Percentiles rank a stretch among this genome's conserved stretches.
phyloP scores from a whole-genome alignment of 64 coral and sea anemone genomes.

The Montipora efflorescens region DNA sequence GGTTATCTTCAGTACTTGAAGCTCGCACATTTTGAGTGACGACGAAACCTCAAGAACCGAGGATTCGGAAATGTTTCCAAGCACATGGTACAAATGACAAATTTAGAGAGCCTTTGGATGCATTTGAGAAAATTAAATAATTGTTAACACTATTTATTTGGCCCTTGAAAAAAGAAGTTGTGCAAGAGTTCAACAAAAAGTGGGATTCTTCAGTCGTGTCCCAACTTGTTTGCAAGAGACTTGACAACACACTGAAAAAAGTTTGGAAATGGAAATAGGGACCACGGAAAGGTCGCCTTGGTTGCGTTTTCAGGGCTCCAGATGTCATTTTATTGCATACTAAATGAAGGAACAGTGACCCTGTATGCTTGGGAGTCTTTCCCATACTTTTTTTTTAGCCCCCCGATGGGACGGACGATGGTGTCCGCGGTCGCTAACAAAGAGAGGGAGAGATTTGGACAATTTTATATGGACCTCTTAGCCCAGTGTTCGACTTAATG shows the following conservation, averaged over 20 bases:
- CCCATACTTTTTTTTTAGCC: too few species aligned
- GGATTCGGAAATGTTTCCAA: not conserved
- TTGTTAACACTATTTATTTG: not conserved
- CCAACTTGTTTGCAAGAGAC: not conserved
- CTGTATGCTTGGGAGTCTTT: too few species aligned
- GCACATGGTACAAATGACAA: not conserved
- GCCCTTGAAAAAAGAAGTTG: not conserved
- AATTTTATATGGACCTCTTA: too few species aligned
- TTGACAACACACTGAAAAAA: not conserved
- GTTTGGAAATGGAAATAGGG: not conserved
- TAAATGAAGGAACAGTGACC: too few species aligned
- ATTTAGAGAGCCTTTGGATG: not conserved
- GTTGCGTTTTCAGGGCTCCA: too few species aligned
- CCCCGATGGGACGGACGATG: too few species aligned
- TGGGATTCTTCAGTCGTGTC: not conserved
- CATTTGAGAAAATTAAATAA: too few species aligned
- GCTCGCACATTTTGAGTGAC: not conserved
- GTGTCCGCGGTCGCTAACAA: too few species aligned
- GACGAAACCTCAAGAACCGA: not conserved
- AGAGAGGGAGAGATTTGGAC: too few species aligned
- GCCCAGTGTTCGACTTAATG: too few species aligned
- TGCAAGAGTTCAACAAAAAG: not conserved
- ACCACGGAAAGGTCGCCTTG: too few species aligned
- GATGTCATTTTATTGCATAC: too few species aligned
- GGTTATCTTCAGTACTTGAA: not conserved